A percentile compares a stretch with the other conserved stretches of the same genome.
Evolutionary conservation across 64 coral and sea anemone species (phyloP).

Genomic region (Pocillopora damicornis): DNA sequence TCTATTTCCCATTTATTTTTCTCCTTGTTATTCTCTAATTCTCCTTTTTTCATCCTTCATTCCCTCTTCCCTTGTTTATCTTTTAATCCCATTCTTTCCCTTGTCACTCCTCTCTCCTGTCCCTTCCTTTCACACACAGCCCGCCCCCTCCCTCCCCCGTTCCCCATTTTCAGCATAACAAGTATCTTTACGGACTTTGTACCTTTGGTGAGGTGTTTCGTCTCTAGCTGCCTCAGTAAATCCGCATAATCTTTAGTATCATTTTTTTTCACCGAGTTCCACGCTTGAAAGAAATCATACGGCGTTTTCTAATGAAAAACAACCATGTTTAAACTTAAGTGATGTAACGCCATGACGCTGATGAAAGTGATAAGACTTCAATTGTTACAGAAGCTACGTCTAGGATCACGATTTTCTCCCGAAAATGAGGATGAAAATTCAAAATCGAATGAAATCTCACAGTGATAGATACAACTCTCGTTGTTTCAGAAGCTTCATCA

Average conservation of each 20-base stretch:
- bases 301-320: constrained; percentile 53
- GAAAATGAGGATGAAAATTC: too few species aligned
- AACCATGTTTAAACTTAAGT: background rate
- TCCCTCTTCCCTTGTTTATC: background rate
- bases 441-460: too few species aligned
- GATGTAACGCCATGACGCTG: background rate
- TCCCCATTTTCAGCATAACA: background rate
- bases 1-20: background rate
- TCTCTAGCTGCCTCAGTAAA: constrained; percentile 65
- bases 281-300: constrained; percentile 82
- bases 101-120: background rate
- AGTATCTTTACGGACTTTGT: background rate
- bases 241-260: constrained; percentile 55
- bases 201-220: constrained; percentile 78
- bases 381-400: too few species aligned
- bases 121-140: background rate
- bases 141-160: background rate
- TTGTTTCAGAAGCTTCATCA: too few species aligned
- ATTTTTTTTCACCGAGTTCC: constrained; percentile 78
- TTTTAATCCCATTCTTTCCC: background rate
- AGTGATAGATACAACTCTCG: too few species aligned
- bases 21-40: too few species aligned
- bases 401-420: too few species aligned
- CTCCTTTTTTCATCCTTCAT: background rate
- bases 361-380: too few species aligned